A percentile compares a stretch with the other conserved stretches of the same genome.
Conservation (phyloP, 2,113 vertebrate genomes). For the Caretta caretta region DNA sequence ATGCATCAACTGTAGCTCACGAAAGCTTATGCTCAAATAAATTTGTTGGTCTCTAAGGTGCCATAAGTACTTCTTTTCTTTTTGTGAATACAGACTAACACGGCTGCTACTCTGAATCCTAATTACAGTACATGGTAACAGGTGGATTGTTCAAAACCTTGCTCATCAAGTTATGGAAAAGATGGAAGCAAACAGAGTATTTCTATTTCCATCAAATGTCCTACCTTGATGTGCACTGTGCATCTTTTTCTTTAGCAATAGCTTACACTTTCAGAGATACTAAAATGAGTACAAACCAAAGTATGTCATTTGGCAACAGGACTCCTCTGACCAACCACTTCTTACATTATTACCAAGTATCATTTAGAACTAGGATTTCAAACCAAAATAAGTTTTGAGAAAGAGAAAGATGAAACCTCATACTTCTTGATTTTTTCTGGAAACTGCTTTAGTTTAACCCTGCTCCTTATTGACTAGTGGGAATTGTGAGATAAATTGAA, state of each 20-base stretch:
- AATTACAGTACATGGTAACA: neutral
- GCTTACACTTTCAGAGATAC: neutral
- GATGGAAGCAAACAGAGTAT: no score
- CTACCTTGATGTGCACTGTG: neutral
- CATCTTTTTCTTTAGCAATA: neutral
- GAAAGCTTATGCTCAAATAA: no score
- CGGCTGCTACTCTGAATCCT: no score
- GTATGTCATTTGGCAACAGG: neutral
- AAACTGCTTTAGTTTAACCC: neutral
- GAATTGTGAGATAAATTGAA: neutral
- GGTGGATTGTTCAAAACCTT: neutral
- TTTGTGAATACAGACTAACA: no score
- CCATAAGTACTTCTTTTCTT: no score
- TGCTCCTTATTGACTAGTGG: neutral
- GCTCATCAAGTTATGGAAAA: neutral
- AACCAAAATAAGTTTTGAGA: neutral
- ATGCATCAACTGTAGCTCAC: no score
- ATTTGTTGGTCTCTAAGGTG: no score
- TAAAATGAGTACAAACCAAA: neutral
- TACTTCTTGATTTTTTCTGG: neutral
- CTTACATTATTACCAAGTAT: no score
- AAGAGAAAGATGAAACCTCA: conserved; percentile 11
- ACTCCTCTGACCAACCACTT: neutral
- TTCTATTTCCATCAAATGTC: no score
- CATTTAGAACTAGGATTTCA: neutral